Evolutionary conservation across 2,888 invertebrate species (phyloP).

Genomic region (Lysandra bellargus): DNA sequence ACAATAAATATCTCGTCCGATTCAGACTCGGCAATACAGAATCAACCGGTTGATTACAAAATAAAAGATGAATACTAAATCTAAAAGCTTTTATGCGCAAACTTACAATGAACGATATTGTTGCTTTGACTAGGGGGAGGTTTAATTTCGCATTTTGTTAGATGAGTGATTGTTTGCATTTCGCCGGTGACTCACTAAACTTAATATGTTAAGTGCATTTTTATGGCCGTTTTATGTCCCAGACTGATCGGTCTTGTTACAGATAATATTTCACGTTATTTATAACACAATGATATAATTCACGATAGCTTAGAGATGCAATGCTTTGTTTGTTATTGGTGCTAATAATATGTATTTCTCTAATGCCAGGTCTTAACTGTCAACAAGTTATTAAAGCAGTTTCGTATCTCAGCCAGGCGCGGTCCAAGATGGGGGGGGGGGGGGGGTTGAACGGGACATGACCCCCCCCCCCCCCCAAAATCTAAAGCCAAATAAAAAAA

Average conservation of each 20-base stretch:
- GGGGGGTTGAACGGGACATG: no score
- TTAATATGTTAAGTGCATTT: slow-evolving; percentile 75
- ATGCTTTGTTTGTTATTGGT: neutral
- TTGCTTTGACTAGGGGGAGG: slow-evolving; percentile 69
- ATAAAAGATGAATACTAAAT: slow-evolving; percentile 19
- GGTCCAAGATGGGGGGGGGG: no score
- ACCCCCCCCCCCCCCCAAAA: no score
- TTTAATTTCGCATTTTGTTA: slow-evolving; percentile 68
- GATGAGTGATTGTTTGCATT: slow-evolving; percentile 58
- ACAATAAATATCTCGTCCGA: neutral
- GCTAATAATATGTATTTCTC: neutral
- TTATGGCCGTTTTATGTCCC: slow-evolving; percentile 58
- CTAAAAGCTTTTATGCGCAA: slow-evolving; percentile 8
- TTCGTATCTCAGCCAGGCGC: no score
- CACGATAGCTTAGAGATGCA: neutral
- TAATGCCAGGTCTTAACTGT: no score
- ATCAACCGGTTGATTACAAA: slow-evolving; percentile 8
- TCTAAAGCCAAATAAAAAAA: no score
- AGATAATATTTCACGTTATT: slow-evolving; percentile 10
- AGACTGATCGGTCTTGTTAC: slow-evolving; percentile 41
- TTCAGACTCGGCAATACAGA: neutral
- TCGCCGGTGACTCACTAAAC: slow-evolving; percentile 66
- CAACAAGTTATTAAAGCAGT: no score
- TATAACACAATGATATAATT: neutral
- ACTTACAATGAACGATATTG: slow-evolving; percentile 24